Evolutionary conservation across 2,888 invertebrate species (phyloP), one percentile per base, ranked within the genome.

Genomic region (Girardia tigrina): DNA sequence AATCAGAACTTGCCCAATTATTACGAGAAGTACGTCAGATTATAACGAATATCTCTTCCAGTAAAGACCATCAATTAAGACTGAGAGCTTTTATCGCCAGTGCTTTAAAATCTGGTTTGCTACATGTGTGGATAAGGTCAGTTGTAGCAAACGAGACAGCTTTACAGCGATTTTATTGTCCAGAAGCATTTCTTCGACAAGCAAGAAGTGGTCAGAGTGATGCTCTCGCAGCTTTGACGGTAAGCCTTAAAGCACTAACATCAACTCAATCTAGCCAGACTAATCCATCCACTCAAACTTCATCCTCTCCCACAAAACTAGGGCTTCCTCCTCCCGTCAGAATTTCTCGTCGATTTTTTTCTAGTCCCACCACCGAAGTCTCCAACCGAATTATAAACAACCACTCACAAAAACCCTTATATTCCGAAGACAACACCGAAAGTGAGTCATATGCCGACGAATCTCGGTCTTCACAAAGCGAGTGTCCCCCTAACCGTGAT

Each of bases 401-500:
- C 23, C 56, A 56, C 23, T 56, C 56, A 56, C 56, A 56, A 23
- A 56, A 56, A 23, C 56, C 56, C 23, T 56, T 56, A 16, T 56
- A 56, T 56, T 56, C 56, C 4, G 56, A 56, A 56, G 56, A 56
- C n/a, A 56, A 56, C n/a, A 56, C 56, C n/a, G 56, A 56, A 56
- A 56, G 56, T 56, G 56, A 56, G 23, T 56, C 56, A 6, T 56
- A 23, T 56, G 56, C 56, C 56, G 56, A 56, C 23, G 56, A 56
- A 56, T 56, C 56, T 56, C 56, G 56, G 23, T 56, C 56, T 56
- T 56, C 56, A n/a, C 56, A 56, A 56, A 56, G 56, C n/a, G 56
- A 56, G 23, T 56, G 56, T 16, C 56, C 56, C 23, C 56, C 56
- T 12, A 56, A 16, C 23, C 56, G 56, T 56, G 56, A 56, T n/a